Conservation (phyloP, 2,797 vertebrate species). For the Sebastes taczanowskii region DNA sequence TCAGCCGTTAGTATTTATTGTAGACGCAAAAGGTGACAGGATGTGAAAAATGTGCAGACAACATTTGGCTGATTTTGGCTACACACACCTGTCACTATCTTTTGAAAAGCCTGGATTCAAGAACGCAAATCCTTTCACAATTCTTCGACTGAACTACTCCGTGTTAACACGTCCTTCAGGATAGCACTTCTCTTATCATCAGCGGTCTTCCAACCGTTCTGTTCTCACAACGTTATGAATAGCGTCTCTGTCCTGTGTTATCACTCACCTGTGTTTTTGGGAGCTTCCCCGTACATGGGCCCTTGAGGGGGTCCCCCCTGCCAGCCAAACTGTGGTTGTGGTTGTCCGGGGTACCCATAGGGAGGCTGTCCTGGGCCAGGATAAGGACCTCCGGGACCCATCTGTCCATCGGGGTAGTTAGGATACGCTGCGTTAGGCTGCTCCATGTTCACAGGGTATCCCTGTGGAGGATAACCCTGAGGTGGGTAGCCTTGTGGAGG, state of each 20-base stretch:
- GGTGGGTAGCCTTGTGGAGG: conserved; percentile 82
- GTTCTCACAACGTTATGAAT: neutral
- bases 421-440: conserved; percentile 81
- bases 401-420: conserved; percentile 69
- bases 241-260: neutral
- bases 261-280: conserved; percentile 94
- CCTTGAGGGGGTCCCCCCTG: conserved; percentile 88
- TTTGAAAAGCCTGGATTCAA: neutral
- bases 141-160: too few relatives aligned
- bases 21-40: neutral
- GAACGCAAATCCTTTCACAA: neutral
- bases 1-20: neutral
- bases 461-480: conserved; percentile 84
- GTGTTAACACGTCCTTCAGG: too few relatives aligned
- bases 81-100: neutral
- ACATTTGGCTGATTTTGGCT: neutral
- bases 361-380: conserved; percentile 79
- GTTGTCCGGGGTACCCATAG: conserved; percentile 82
- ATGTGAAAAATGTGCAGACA: neutral
- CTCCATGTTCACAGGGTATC: conserved; percentile 89
- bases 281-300: conserved; percentile 87
- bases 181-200: neutral
- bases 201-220: neutral
- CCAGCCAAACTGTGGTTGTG: conserved; percentile 88
- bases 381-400: conserved; percentile 76